Evolutionary conservation across 2,888 invertebrate species (phyloP).

Genomic region (Saturnia pavonia): DNA sequence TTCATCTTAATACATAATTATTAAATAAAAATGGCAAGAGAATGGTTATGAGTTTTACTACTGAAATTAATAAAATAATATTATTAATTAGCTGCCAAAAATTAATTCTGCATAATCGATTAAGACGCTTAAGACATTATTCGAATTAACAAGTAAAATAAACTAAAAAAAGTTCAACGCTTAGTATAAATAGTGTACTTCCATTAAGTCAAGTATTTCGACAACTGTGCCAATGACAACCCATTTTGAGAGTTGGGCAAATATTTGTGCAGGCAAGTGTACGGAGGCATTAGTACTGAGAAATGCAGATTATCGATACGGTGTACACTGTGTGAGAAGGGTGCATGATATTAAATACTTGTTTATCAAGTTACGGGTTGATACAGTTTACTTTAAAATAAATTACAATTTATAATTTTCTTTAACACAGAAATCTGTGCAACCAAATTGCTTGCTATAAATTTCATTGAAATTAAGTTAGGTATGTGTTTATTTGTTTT

Average conservation of each 20-base stretch:
- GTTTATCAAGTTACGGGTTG: background rate
- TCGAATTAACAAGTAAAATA: background rate
- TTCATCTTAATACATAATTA: background rate
- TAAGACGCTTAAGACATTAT: too few species aligned
- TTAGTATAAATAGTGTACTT: slow-evolving; percentile 43
- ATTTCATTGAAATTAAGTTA: background rate
- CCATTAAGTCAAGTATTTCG: slow-evolving; percentile 67
- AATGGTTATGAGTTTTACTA: background rate
- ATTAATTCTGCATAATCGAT: background rate
- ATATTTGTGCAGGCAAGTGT: slow-evolving; percentile 71
- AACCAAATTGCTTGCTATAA: background rate
- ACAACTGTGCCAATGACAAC: slow-evolving; percentile 64
- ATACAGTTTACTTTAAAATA: background rate
- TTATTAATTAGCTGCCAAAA: background rate
- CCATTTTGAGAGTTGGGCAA: slow-evolving; percentile 65
- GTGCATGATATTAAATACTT: slow-evolving; percentile 43
- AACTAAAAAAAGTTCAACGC: slow-evolving; percentile 12
- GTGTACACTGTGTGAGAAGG: slow-evolving; percentile 55
- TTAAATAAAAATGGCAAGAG: background rate
- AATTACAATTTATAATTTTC: background rate
- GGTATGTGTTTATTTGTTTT: too few species aligned
- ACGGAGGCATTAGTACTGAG: slow-evolving; percentile 55
- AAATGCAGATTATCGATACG: slow-evolving; percentile 63
- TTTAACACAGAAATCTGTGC: background rate
- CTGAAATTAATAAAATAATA: background rate